A percentile compares a stretch with the other conserved stretches of the same genome.
These are phyloP conservation scores for Sebastes kiyomatsui DNA, from an alignment of 2,797 vertebrate genomes.

Conservation along the genomic window DNA sequence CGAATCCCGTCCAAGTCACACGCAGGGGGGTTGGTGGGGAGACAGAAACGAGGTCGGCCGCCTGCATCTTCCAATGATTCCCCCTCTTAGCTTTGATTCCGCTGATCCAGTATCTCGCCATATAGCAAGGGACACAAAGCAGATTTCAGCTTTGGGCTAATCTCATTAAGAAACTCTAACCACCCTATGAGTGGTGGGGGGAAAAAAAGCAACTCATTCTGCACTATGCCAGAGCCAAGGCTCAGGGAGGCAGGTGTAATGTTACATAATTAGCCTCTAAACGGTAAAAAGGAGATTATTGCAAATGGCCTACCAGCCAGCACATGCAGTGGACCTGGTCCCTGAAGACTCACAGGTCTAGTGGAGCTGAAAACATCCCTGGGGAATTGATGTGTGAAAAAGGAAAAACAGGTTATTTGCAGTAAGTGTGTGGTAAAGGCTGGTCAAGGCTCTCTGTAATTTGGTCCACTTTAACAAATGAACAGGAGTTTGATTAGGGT, in stretches of 20 bases:
- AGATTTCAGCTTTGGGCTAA: conserved; percentile 86
- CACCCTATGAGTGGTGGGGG: conserved; percentile 70
- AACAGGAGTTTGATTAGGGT: conserved; percentile 31
- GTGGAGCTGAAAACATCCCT: conserved; percentile 72
- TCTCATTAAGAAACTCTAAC: conserved; percentile 89
- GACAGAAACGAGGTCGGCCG: conserved; percentile 79
- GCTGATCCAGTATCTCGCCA: conserved; percentile 84
- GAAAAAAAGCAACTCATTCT: conserved; percentile 63
- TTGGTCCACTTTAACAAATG: conserved; percentile 45
- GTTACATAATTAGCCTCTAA: conserved; percentile 90
- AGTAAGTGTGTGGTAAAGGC: conserved; percentile 33
- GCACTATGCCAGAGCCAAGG: conserved; percentile 75
- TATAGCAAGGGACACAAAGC: conserved; percentile 84
- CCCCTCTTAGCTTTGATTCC: conserved; percentile 82
- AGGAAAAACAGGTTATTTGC: conserved; percentile 71
- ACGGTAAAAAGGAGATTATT: conserved; percentile 89
- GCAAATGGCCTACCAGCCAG: conserved; percentile 85
- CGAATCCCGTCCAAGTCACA: conserved; percentile 86
- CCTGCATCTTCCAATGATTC: conserved; percentile 80
- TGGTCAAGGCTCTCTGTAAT: conserved; percentile 42
- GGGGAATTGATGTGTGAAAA: conserved; percentile 67
- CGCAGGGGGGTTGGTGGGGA: conserved; percentile 71
- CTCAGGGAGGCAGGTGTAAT: conserved; percentile 87
- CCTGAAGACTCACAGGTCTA: conserved; percentile 74
- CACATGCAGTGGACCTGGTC: conserved; percentile 81